Percentiles rank a stretch among this genome's conserved stretches.
These are phyloP conservation scores for Strigamia transsilvanica DNA, from an alignment of 2,888 invertebrate species.

Conservation along the genomic window DNA sequence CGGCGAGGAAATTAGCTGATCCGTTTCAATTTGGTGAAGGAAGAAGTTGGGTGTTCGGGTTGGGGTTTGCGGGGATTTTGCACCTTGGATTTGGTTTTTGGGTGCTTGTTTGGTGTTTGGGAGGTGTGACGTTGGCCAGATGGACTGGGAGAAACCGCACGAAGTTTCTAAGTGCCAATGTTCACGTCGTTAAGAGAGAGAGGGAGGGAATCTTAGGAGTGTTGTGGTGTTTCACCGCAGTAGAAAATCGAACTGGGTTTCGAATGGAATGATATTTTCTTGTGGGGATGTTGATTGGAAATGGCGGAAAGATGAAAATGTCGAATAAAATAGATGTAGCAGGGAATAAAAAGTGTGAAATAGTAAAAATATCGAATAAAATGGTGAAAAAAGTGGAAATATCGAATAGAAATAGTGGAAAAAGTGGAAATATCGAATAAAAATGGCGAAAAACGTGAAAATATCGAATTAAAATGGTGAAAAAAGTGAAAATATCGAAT, in stretches of 20 bases:
- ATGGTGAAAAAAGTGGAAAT: neutral
- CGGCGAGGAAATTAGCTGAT: neutral
- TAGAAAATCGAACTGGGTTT: too few species aligned
- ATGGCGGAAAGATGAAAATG: neutral
- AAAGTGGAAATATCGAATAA: neutral
- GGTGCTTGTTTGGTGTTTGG: neutral
- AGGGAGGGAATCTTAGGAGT: too few species aligned
- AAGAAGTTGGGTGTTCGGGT: neutral
- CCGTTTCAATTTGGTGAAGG: constrained; percentile 23
- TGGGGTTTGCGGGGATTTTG: neutral
- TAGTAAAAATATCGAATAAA: neutral
- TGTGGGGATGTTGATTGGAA: neutral
- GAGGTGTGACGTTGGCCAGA: neutral
- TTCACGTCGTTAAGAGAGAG: neutral
- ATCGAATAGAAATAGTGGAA: neutral
- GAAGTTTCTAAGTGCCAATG: neutral
- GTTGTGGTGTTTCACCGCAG: too few species aligned
- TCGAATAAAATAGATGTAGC: too few species aligned
- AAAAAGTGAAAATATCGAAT: neutral
- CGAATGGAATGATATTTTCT: too few species aligned
- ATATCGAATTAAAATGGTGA: neutral
- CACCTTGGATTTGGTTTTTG: neutral
- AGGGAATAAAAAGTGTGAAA: neutral
- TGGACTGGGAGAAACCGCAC: neutral
- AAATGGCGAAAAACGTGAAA: too few species aligned